phyloP scores from a whole-genome alignment of 2,888 invertebrate species.

The Cryptus viduatorius region DNA sequence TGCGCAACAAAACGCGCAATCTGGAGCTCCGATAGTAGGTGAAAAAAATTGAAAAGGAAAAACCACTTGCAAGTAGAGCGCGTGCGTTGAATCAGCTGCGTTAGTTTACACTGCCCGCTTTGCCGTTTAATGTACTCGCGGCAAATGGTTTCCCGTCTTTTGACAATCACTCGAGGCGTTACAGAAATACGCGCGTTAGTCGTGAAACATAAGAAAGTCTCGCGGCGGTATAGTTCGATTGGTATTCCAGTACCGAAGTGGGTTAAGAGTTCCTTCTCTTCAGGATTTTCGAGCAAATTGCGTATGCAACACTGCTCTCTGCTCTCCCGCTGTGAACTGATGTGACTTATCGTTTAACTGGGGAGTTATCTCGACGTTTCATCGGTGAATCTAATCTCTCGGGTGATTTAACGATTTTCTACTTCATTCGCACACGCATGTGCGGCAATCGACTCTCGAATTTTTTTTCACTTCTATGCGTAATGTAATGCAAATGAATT shows the following conservation, averaged over 20 bases:
- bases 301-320: slow-evolving; percentile 34
- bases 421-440: background rate
- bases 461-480: background rate
- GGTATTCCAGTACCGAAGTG: slow-evolving; percentile 68
- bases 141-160: slow-evolving; percentile 47
- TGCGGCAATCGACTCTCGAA: background rate
- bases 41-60: slow-evolving; percentile 22
- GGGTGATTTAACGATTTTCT: background rate
- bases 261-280: slow-evolving; percentile 70
- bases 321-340: slow-evolving; percentile 28
- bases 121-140: slow-evolving; percentile 8
- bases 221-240: slow-evolving; percentile 52
- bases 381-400: slow-evolving; percentile 26
- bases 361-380: background rate
- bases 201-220: slow-evolving; percentile 65
- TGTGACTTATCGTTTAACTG: slow-evolving; percentile 17
- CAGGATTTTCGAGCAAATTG: slow-evolving; percentile 64
- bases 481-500: no score
- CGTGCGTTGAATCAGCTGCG: slow-evolving; percentile 47
- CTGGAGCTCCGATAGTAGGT: background rate
- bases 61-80: slow-evolving; percentile 38
- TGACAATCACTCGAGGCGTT: slow-evolving; percentile 50
- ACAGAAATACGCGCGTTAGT: slow-evolving; percentile 32
- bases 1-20: background rate
- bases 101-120: slow-evolving; percentile 16